Base-by-base conservation (phyloP, 2,797 vertebrate genomes). In the Decapterus maruadsi region DNA sequence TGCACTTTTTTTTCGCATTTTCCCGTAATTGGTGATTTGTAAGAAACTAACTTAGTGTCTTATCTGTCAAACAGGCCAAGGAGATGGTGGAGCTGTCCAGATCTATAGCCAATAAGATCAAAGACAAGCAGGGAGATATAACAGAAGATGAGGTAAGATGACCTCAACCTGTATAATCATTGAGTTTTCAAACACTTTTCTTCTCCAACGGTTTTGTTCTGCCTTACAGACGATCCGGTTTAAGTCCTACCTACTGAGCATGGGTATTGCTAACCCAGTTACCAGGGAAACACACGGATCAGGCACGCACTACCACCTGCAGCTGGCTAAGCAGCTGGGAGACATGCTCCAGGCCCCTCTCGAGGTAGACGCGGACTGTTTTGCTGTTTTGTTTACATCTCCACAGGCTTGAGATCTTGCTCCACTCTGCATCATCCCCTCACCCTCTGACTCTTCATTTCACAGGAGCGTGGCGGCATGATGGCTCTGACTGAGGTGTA, bases 51-150 rank as follows among this genome's bases (percentile, higher is more conserved):
- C 29, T 64, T 0, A 74, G 4, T 75, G 31, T 83, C 70, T 90
- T 34, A 42, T 93, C 58, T 59, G 6, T 31, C 89, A 82, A 62
- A 80, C 84, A 99, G 98, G 98, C 98, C 81, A 99, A 99, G 88
- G 98, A 99, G 94, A 99, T 99, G 98, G 98, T 99, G 84, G 98
- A 99, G 75, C 90, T 99, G 77, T 99, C 98, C 55, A 97, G 95
- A 92, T 99, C 97, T 67, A 99, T 99, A 78, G 98, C 98, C 76
- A 98, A 95, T 92, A 99, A 99, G 93, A 99, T 99, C 85, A 99
- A 98, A 95, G 98, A 99, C 82, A 99, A 99, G 81, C 98, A 99
- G 88, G 98, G 98, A 64, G 96, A 98, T 85, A 98, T 99, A 91
- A 96, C 97, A 72, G 98, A 99, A 91, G 98, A 99, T 88, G 98